Evolutionary conservation across 2,113 vertebrate genomes (phyloP).

Genomic region (Buteo buteo): DNA sequence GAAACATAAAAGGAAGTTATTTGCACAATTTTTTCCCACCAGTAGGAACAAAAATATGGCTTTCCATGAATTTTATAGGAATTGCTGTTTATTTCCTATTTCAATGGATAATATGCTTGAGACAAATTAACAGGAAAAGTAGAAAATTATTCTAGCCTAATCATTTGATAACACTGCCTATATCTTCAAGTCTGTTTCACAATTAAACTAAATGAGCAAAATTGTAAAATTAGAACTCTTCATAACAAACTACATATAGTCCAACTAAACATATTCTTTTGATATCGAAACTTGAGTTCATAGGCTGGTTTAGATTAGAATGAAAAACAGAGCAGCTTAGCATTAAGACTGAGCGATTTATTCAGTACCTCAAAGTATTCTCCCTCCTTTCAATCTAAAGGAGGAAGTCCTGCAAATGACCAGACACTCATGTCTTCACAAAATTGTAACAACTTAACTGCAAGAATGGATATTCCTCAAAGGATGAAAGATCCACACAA

Average conservation of each 20-base stretch:
- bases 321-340: background rate
- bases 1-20: conserved; percentile 4
- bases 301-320: background rate
- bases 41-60: background rate
- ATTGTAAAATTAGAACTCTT: background rate
- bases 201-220: background rate
- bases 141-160: background rate
- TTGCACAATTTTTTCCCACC: background rate
- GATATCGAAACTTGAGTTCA: background rate
- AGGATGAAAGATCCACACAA: background rate
- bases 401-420: background rate
- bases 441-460: background rate
- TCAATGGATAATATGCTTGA: background rate
- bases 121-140: background rate
- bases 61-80: background rate
- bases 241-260: background rate
- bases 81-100: background rate
- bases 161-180: background rate
- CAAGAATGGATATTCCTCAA: background rate
- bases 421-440: background rate
- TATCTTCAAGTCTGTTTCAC: background rate
- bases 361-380: background rate
- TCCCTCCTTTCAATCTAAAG: background rate
- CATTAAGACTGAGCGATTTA: background rate
- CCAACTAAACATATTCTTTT: background rate